Conservation (phyloP, 2,888 invertebrate genomes). For the Agrotis clavis region DNA sequence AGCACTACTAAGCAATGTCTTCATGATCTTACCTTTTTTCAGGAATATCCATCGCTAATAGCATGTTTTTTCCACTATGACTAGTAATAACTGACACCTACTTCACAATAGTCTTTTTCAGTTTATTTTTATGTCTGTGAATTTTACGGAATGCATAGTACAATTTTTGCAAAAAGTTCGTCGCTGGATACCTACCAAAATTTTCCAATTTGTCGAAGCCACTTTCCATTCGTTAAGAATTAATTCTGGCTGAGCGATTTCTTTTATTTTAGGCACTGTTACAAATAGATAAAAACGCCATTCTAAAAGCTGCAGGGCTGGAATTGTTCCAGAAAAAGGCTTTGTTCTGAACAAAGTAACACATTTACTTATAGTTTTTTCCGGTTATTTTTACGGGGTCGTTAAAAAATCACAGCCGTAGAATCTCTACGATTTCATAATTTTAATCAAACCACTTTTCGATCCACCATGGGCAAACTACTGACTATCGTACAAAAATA, state of each 20-base stretch:
- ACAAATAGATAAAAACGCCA: conserved; percentile 31
- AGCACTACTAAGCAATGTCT: too few species aligned
- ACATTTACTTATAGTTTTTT: background rate
- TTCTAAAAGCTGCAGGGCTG: conserved; percentile 22
- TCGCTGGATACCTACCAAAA: background rate
- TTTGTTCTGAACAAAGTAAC: conserved; percentile 22
- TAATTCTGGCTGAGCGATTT: conserved; percentile 9
- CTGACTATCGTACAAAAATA: background rate
- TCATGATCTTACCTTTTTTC: too few species aligned
- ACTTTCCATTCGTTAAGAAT: conserved; percentile 6
- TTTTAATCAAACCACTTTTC: background rate
- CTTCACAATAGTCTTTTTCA: background rate
- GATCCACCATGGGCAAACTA: background rate
- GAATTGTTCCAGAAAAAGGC: conserved; percentile 34
- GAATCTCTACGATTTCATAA: background rate
- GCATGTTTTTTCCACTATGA: too few species aligned
- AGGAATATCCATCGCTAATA: too few species aligned
- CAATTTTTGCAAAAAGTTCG: background rate
- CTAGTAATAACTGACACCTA: background rate
- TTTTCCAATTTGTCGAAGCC: conserved; percentile 10
- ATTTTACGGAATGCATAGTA: background rate
- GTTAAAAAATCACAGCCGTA: background rate
- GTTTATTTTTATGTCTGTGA: too few species aligned
- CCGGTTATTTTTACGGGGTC: background rate
- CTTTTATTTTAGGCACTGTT: background rate